Base-by-base conservation (phyloP, 2,888 invertebrate genomes). In the Diaprepes abbreviatus region DNA sequence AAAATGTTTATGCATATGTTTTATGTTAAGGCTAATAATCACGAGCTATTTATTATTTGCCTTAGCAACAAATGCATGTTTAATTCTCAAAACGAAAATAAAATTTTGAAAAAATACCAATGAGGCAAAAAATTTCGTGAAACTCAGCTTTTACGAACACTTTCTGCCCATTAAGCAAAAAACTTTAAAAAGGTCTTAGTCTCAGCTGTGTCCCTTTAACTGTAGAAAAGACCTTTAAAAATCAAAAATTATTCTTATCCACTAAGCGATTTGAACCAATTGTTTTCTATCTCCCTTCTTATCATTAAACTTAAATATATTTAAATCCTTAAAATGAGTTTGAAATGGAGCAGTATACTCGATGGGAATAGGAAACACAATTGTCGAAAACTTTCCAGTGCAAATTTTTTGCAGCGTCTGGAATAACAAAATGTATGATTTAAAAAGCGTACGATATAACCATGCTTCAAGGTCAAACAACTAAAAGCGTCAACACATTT, bases 391-490 rank as follows among this genome's bases (percentile, higher is more conserved):
- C 66, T 74, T 78, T 19, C 75, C 74, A 31, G 73, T 69, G 70
- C 76, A 78, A 63, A 78, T 75, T 76, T 77, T 78, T 68, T 74
- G 63, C 65, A 78, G 12, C 2, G 77, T 78, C 77, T 78, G 58
- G 68, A 66, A 69, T 58, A 66, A 73, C 38, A 67, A 38, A 35
- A 43, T 3, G 6, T 36, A 19, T 35, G 24, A 36, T 31, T 1
- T 2, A n/a, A 59, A 43, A 31, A 58, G 19, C 17, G 9, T 40
- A 59, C 9, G 40, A 14, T 14, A 28, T 59, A 10, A 17, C 35
- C 45, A 50, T 50, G 48, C 48, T n/a, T 21, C 19, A 21, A n/a
- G 5, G 9, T 43, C 17, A 43, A 43, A 43, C 21, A 21, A 21
- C 21, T 19, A n/a, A 43, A 19, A 43, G 43, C n/a, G n/a, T 10